Conservation (phyloP, 1,140 invertebrate species). For the Drosophila simulans region DNA sequence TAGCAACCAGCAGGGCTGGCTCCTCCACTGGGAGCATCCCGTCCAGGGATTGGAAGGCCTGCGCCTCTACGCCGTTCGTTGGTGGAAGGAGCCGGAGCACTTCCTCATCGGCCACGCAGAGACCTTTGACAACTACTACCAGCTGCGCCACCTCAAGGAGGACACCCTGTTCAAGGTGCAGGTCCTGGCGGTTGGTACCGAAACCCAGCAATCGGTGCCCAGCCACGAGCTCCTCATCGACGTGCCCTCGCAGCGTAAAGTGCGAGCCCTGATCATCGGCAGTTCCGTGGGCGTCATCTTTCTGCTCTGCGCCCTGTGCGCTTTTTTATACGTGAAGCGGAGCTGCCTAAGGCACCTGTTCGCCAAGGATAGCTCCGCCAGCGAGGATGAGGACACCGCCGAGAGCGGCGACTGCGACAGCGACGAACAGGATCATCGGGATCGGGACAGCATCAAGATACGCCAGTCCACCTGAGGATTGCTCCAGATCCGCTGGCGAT, state of each 20-base stretch:
- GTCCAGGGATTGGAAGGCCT: conserved; percentile 86
- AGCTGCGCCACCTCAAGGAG: conserved; percentile 88
- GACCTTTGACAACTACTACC: conserved; percentile 87
- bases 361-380: conserved; percentile 43
- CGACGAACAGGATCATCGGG: conserved; percentile 49
- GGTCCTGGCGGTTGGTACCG: conserved; percentile 87
- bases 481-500: conserved; percentile 70
- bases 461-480: conserved; percentile 66
- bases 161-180: conserved; percentile 88
- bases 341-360: conserved; percentile 77
- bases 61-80: conserved; percentile 87
- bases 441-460: conserved; percentile 65
- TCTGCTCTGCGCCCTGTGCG: conserved; percentile 85
- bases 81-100: conserved; percentile 87
- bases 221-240: conserved; percentile 86
- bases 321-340: conserved; percentile 87
- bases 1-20: conserved; percentile 86
- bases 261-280: conserved; percentile 88
- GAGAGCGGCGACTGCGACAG: conserved; percentile 74
- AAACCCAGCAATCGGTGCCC: conserved; percentile 86
- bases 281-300: conserved; percentile 87
- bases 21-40: conserved; percentile 91
- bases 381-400: conserved; percentile 60
- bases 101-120: conserved; percentile 87
- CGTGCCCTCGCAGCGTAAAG: conserved; percentile 87